phyloP scores from a whole-genome alignment of 2,888 invertebrate species.

The Lepidonotus clava region DNA sequence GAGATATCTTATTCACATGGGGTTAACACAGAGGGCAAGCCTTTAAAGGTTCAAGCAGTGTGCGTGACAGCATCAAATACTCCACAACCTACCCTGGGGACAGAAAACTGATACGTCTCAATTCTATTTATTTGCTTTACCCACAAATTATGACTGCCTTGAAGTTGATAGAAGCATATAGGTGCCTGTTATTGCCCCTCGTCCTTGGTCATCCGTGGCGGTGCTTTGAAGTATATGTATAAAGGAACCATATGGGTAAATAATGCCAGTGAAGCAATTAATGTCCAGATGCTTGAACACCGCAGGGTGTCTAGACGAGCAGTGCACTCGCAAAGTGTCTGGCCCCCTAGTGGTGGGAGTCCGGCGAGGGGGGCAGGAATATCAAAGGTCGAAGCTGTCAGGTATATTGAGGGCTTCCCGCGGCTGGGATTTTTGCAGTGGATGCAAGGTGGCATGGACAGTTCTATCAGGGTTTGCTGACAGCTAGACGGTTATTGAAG shows the following conservation, averaged over 20 bases:
- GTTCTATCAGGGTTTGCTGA: no score
- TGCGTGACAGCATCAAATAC: no score
- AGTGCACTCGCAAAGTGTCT: background rate
- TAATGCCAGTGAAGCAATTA: slow-evolving; percentile 28
- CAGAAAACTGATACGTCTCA: background rate
- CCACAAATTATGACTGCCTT: background rate
- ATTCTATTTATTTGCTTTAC: background rate
- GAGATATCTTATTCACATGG: no score
- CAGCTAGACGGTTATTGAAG: no score
- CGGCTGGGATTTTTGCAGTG: background rate
- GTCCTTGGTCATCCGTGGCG: background rate
- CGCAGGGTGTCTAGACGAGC: slow-evolving; percentile 16
- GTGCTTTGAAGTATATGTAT: background rate
- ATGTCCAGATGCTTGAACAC: slow-evolving; percentile 28
- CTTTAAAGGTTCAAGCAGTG: no score
- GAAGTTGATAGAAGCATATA: background rate
- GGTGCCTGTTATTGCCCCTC: background rate
- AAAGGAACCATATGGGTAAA: slow-evolving; percentile 31
- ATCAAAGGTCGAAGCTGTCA: background rate
- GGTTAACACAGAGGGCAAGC: no score
- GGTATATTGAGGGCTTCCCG: background rate
- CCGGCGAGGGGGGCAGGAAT: background rate
- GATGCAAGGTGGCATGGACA: background rate
- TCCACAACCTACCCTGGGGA: background rate
- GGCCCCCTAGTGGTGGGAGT: background rate